These are phyloP conservation scores for Tanypteryx hageni DNA, from an alignment of 2,888 invertebrate genomes.

Conservation along the genomic window DNA sequence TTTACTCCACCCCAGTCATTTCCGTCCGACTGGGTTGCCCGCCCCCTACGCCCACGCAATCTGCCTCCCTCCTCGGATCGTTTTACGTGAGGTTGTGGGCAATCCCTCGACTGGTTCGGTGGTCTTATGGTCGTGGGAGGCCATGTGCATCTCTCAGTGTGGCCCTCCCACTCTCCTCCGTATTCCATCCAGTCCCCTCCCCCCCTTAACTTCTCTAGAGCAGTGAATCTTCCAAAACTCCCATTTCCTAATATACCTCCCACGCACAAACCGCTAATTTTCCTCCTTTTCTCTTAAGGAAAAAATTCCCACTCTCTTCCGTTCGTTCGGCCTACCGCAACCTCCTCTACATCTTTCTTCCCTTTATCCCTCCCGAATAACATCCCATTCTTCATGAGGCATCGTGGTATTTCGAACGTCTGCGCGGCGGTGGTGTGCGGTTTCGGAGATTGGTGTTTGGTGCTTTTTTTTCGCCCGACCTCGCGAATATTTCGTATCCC, in stretches of 20 bases:
- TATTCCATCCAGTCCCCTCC: neutral
- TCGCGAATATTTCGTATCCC: neutral
- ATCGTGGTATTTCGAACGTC: neutral
- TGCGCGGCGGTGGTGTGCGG: neutral
- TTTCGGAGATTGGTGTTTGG: neutral
- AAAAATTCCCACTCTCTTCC: neutral
- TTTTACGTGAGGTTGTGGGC: neutral
- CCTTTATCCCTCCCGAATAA: neutral
- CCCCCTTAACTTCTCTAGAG: neutral
- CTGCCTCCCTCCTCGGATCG: neutral
- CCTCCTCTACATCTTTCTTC: neutral
- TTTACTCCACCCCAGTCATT: neutral
- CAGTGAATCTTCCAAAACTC: constrained; percentile 15
- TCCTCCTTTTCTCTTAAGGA: neutral
- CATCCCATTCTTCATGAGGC: constrained; percentile 1
- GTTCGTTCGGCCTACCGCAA: constrained; percentile 5
- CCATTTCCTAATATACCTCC: constrained; percentile 11
- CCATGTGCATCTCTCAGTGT: constrained; percentile 24
- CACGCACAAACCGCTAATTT: constrained; percentile 24
- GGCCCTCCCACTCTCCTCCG: neutral
- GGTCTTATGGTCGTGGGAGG: neutral
- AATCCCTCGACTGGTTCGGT: neutral
- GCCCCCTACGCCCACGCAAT: neutral
- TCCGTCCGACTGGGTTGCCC: neutral
- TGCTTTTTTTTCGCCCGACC: neutral